Conservation (phyloP, 2,113 vertebrate genomes). For the Forbesichthys agassizii region DNA sequence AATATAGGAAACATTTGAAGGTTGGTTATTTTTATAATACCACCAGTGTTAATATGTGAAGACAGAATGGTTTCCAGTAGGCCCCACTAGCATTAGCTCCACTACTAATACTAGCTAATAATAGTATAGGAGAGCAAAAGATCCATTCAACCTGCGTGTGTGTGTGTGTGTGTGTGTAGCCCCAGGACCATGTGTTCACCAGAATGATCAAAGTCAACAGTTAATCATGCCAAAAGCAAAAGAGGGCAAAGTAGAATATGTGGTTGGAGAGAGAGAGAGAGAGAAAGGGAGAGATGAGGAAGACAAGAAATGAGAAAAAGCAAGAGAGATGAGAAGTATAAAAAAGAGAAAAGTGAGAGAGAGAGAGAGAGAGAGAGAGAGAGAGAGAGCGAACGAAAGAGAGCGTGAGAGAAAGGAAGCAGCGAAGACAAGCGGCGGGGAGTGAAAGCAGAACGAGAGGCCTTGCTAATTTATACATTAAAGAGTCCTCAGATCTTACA, state of each 20-base stretch:
- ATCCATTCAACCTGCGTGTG: neutral
- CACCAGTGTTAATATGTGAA: conserved; percentile 19
- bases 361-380: neutral
- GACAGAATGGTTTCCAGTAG: conserved; percentile 2
- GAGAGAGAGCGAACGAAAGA: conserved; percentile 9
- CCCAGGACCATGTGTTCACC: conserved; percentile 7
- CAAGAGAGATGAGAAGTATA: conserved; percentile 14
- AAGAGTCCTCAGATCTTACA: conserved; percentile 62
- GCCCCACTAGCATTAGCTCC: conserved; percentile 6
- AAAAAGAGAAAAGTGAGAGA: neutral
- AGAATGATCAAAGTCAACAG: conserved; percentile 61
- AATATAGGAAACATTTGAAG: too few relatives aligned
- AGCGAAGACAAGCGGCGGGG: conserved; percentile 37
- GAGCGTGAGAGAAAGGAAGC: conserved; percentile 2
- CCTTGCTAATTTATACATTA: conserved; percentile 68
- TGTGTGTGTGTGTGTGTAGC: neutral
- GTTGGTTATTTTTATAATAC: too few relatives aligned
- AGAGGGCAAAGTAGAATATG: conserved; percentile 9
- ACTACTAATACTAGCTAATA: neutral
- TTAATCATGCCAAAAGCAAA: conserved; percentile 64
- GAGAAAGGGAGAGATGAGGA: neutral
- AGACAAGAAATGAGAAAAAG: conserved; percentile 8
- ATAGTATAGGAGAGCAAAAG: neutral
- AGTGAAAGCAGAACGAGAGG: conserved; percentile 37
- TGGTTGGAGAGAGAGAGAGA: neutral